Evolutionary conservation across 2,113 vertebrate genomes (phyloP), one percentile per base, ranked within the genome.

Genomic region (Myanophis thanlyinensis): DNA sequence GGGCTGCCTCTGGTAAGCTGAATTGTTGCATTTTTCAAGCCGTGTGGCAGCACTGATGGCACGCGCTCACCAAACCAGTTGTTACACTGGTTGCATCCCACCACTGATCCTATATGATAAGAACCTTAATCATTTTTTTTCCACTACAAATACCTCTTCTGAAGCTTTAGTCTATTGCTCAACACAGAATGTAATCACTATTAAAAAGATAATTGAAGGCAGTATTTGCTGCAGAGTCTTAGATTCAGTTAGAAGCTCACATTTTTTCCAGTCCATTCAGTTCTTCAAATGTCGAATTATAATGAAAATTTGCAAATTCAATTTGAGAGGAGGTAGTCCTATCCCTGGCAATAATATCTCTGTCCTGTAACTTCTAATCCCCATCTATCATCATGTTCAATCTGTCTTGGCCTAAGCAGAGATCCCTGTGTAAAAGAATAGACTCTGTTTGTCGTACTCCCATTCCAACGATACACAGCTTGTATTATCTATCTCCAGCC

Each of bases 401-500:
- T 89, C 9, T 13, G 35, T 80, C 10, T 20, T 88, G 91, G 30
- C 25, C n/a, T 18, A 73, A 51, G n/a, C 20, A 11, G 23, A 20
- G 47, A 51, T 23, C 30, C 52, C 47, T 52, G 85, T 12, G 13
- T 53, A 22, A 88, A 92, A 87, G 46, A 62, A 49, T 25, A 22
- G 15, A 49, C 51, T 54, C 73, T 18, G 22, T 25, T 30, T 2
- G 7, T 67, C 8, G 30, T 44, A 22, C 5, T 88, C 48, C n/a
- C 20, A 5, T 40, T 49, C 18, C 46, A 62, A 27, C 0, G 7
- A 91, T 73, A 88, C 22, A 52, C 53, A 40, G 46, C 11, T 62
- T 44, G 23, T 46, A 59, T 96, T 96, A 97, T 96, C 94, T 95
- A 90, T 96, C 62, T 67, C 62, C 96, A 94, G 91, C 94, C 94